Evolutionary conservation across 2,888 invertebrate species (phyloP), one percentile per base, ranked within the genome.

Genomic region (Microplitis manilae): DNA sequence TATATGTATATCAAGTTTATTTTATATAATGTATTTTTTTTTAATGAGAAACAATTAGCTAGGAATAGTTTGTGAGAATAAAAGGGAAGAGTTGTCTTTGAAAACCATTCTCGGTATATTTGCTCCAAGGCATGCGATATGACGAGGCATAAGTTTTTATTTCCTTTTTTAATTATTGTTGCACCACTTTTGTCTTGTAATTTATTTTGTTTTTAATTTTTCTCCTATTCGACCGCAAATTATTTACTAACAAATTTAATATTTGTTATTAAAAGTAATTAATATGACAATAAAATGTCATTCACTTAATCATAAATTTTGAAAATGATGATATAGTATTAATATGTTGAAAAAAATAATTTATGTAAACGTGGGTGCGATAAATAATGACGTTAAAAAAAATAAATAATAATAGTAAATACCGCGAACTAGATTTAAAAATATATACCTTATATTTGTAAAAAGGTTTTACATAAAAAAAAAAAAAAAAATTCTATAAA

Each of bases 131-230:
- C 60, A 70, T 8, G 50, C 50, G 13, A 50, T 50, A 50, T 70
- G 70, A 70, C 60, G 17, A 70, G 20, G 50, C 68, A 40, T 68
- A 8, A 17, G 20, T n/a, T 17, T 30, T 59, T 70, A 30, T 59
- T 50, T 70, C 30, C 30, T 39, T 62, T 76, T 72, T 68, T 67
- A 72, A 76, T 38, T 65, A 60, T 40, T 41, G 20, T 72, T 76
- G 72, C 76, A 72, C 76, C 67, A 76, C 72, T 72, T 72, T 75
- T 68, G 39, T 17, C 6, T 30, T 62, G 20, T 17, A 8, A 50
- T 50, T 9, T 50, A 9, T 50, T 50, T 20, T 30, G 0, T 30
- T 30, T 30, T 30, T 4, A 30, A 30, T 2, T 30, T 50, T 5
- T 13, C 13, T 50, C 13, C 13, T 50, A 50, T 13, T 13, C 13